Base-by-base conservation (phyloP, 1,140 invertebrate genomes). In the Drosophila pectinifera region DNA sequence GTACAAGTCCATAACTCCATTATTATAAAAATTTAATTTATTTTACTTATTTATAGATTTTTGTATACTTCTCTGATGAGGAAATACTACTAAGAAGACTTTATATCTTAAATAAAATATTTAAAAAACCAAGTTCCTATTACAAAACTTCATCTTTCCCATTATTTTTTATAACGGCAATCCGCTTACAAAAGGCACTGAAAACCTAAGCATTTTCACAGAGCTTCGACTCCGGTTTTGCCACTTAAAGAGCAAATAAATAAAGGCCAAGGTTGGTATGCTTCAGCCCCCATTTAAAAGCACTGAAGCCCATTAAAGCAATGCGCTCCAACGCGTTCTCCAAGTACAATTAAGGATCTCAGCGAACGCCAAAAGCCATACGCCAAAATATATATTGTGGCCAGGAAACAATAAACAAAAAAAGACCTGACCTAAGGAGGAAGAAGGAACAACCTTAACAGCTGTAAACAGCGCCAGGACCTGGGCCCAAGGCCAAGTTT, bases 291-390 rank as follows among this genome's bases (percentile, higher is more conserved):
- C n/a, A 75, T 67, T 48, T 24, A 24, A 54, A 31, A 45, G 49
- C 41, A 48, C 7, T 26, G 14, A 31, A 58, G 64, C 43, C 73
- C 78, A 85, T 86, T 88, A 85, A 85, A 75, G 83, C 70, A 49
- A 43, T 55, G 42, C 62, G 84, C 75, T 73, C 49, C 45, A 69
- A 83, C 75, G 82, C 82, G 57, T 41, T 54, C 8, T 36, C 58
- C 49, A 58, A 70, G 73, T 75, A 82, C 82, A 86, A 86, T 86
- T 86, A 86, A 65, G 79, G 46, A 68, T 67, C 78, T 75, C 64
- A 74, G 34, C 57, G 57, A 75, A 74, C 55, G 64, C 74, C 74
- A 59, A 85, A 75, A 83, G 80, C 80, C 80, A 79, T 61, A 78
- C 62, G 61, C 64, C 64, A 72, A 75, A 70, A 64, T 64, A 69